Evolutionary conservation across 2,113 vertebrate species (phyloP), one percentile per base, ranked within the genome.

Genomic region (Pteronura brasiliensis): DNA sequence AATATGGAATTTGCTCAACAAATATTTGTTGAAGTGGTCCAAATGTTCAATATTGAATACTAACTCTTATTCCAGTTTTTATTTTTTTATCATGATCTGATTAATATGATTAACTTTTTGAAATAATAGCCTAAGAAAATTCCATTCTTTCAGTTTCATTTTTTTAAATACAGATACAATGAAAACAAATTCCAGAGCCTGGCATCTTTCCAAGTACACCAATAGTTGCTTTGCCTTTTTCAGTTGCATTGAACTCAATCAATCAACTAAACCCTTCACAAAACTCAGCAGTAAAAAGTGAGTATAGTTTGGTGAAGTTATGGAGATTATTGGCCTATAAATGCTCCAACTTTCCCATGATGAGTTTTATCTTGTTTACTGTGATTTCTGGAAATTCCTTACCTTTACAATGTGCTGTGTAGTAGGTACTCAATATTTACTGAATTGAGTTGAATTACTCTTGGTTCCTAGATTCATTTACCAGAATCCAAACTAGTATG

Each of bases 361-460:
- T 63, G 17, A 86, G 4, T 14, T 80, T 89, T 87, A 14, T 80
- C 85, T 94, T 83, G 15, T 36, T 96, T 5, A 82, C 88, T 97
- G 17, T 90, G 79, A 93, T 36, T 79, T 96, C 59, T 90, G 72
- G 59, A 94, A 96, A 91, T 61, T 49, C 34, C 63, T 71, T 81
- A 44, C 25, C 49, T 88, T 83, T 39, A 93, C 3, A 49, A n/a
- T 89, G 44, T 94, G 31, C 52, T 31, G 74, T 47, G 36, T 76
- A 44, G 42, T n/a, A 95, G 88, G 52, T 39, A 95, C 39, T 95
- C 90, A 59, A 61, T 12, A 83, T 61, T 95, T 55, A 93, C 82
- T 79, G 77, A 89, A 67, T 79, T 39, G 34, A 95, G 27, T 52
- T 95, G 87, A 92, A 94, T 92, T 82, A 74, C 13, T 93, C 92